Base-by-base conservation (phyloP, 2,113 vertebrate species). In the Dryoscopus gambensis region DNA sequence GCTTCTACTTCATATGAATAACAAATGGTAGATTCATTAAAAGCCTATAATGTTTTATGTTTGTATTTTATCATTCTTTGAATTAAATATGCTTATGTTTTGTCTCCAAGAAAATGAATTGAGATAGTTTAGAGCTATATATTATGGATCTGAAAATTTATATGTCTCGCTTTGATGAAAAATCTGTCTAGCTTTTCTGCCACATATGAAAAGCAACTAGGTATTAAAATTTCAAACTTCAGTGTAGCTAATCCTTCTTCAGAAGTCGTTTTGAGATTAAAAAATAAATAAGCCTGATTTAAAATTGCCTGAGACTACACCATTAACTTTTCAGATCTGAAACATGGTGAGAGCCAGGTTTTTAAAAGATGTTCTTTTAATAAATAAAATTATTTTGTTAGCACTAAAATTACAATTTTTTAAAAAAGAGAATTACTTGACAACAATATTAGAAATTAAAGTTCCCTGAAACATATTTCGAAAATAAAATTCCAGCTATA, bases 191-290 rank as follows among this genome's bases (percentile, higher is more conserved):
- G 50, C 30, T 93, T 93, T 96, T 80, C 75, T 94, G 71, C 19
- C 65, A 86, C 63, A 59, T 90, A 42, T 74, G 49, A 86, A 90
- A 94, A 83, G 19, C 46, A 74, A 50, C 8, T 85, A 65, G 25
- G 42, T 91, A 88, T 90, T 95, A 90, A 87, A 87, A 89, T 85
- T 91, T 96, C 75, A 86, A 73, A 81, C 42, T 83, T 93, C 53
- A 63, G 7, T 55, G 39, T 64, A 77, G 63, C 18, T 95, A 95
- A 96, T 95, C 75, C 75, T 90, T 88, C 67, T 77, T 94, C 59
- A 95, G 78, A 90, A 96, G 42, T 65, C 2, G 0, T 55, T 55
- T 90, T 0, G 1, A 91, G 75, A 93, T 91, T 91, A 90, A 83
- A 40, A 94, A 93, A 78, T 74, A 90, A 88, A 84, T 74, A 80